Percentiles rank a stretch among this genome's conserved stretches.
Conservation (phyloP, 2,113 vertebrate species). For the Geococcyx californianus region DNA sequence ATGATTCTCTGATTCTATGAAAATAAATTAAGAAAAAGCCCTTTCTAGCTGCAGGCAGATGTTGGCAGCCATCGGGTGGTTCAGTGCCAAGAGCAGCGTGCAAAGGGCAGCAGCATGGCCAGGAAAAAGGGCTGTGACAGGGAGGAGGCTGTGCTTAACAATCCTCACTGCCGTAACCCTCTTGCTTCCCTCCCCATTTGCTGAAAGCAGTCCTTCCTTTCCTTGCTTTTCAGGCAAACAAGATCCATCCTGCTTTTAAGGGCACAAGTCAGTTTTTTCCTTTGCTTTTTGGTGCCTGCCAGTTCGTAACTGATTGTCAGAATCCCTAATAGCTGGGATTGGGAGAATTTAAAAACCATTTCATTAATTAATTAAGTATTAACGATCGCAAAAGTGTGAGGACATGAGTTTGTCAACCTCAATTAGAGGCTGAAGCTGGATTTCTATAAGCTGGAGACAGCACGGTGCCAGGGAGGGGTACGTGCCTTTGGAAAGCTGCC, state of each 20-base stretch:
- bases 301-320: background rate
- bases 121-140: background rate
- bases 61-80: background rate
- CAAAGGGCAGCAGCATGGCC: background rate
- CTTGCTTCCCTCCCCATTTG: fast-evolving
- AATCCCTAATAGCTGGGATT: background rate
- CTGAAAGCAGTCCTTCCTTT: background rate
- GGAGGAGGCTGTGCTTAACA: background rate
- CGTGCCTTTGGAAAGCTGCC: background rate
- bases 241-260: background rate
- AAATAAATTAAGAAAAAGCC: fast-evolving
- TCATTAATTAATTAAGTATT: conserved; percentile 13
- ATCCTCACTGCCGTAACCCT: fast-evolving
- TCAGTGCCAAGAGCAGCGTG: background rate
- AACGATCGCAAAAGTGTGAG: background rate
- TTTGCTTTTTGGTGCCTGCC: background rate
- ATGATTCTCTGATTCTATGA: too few species aligned
- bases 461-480: background rate
- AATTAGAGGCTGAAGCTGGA: background rate
- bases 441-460: fast-evolving
- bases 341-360: background rate
- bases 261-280: background rate
- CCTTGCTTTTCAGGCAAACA: fast-evolving
- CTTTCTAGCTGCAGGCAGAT: background rate
- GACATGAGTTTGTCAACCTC: background rate